phyloP scores from a whole-genome alignment of 1,140 invertebrate species.

The Periplaneta americana region DNA sequence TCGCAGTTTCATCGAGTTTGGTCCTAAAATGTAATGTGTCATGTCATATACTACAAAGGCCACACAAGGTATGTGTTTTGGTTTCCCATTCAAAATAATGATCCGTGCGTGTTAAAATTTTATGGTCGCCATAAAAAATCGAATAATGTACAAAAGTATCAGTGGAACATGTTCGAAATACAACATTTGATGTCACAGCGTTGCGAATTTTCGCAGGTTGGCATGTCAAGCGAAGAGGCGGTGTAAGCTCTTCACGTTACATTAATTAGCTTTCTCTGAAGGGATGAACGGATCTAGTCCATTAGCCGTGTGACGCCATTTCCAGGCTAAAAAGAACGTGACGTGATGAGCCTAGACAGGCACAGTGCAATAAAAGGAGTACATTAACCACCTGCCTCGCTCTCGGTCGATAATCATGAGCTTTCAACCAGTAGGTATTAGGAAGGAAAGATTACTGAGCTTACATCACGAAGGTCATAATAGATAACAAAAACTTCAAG shows the following conservation, averaged over 20 bases:
- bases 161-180: background rate
- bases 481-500: no score
- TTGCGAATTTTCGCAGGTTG: background rate
- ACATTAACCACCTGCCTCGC: no score
- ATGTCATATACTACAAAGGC: background rate
- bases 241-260: background rate
- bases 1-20: no score
- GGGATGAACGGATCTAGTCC: background rate
- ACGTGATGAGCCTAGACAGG: background rate
- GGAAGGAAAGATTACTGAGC: no score
- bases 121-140: no score
- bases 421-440: no score
- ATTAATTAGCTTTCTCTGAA: background rate
- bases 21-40: no score
- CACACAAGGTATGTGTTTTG: background rate
- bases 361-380: background rate
- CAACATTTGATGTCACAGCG: background rate
- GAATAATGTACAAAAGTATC: no score
- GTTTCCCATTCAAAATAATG: background rate
- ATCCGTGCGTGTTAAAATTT: background rate
- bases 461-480: no score
- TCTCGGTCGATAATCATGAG: no score
- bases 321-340: background rate
- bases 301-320: background rate
- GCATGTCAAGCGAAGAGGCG: background rate